These are phyloP conservation scores for Hyles lineata DNA, from an alignment of 2,888 invertebrate genomes.

Conservation along the genomic window DNA sequence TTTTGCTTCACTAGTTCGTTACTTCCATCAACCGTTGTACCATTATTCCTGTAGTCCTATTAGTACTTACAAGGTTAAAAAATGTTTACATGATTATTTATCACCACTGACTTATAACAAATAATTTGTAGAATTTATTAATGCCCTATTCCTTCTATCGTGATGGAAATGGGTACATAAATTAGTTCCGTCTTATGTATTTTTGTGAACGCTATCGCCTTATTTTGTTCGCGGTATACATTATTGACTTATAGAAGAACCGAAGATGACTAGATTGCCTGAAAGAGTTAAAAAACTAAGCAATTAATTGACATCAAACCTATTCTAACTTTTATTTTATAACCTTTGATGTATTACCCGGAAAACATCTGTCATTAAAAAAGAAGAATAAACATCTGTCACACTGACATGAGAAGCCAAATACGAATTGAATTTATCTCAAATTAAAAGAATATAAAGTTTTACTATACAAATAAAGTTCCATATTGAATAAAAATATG, in stretches of 20 bases:
- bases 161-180: not conserved
- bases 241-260: no score
- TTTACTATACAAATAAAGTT: not conserved
- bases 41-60: slow-evolving; percentile 63
- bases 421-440: not conserved
- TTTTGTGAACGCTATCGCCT: no score
- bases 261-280: no score
- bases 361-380: no score
- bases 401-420: no score
- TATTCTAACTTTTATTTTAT: no score
- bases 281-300: no score
- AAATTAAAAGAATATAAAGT: not conserved
- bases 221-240: no score
- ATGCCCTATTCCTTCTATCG: not conserved
- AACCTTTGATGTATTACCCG: no score
- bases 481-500: not conserved
- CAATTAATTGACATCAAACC: no score
- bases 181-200: no score
- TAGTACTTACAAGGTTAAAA: slow-evolving; percentile 54
- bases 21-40: slow-evolving; percentile 45
- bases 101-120: slow-evolving; percentile 17
- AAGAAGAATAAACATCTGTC: no score
- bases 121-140: not conserved
- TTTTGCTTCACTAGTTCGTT: slow-evolving; percentile 40
- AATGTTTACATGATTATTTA: slow-evolving; percentile 32